Evolutionary conservation across 2,888 invertebrate genomes (phyloP).

Genomic region (Escarpia spicata): DNA sequence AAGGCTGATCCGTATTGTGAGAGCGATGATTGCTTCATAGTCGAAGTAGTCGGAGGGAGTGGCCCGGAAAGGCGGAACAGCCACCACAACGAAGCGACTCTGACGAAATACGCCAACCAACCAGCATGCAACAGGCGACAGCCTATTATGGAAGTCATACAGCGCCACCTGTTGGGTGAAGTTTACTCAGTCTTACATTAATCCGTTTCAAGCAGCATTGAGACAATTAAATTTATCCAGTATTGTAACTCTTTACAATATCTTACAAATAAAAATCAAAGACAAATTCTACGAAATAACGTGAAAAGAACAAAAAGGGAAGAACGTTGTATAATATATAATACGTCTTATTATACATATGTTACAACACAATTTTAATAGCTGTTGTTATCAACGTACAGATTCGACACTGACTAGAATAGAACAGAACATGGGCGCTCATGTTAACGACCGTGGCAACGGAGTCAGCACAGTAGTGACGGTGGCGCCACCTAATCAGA

Average conservation of each 20-base stretch:
- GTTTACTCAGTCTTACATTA: background rate
- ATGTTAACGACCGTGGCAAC: background rate
- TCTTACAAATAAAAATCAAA: too few relatives aligned
- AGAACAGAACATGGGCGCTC: background rate
- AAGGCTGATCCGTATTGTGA: background rate
- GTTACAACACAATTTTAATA: too few relatives aligned
- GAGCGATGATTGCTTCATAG: background rate
- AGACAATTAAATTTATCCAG: background rate
- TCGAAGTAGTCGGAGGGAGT: background rate
- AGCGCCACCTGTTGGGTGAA: background rate
- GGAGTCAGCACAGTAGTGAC: background rate
- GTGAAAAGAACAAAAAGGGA: too few relatives aligned
- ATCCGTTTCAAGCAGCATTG: background rate
- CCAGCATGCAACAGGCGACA: conserved; percentile 1
- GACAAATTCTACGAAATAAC: background rate
- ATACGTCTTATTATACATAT: too few relatives aligned
- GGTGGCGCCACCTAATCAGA: background rate
- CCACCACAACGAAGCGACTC: background rate
- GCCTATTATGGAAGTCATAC: background rate
- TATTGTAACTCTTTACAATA: too few relatives aligned
- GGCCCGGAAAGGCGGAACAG: background rate
- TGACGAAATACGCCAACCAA: background rate
- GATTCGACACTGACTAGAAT: background rate
- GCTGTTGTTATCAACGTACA: background rate
- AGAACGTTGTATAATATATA: too few relatives aligned